These are phyloP conservation scores for Triplophysa siluroides DNA, from an alignment of 2,113 vertebrate species.

Conservation along the genomic window DNA sequence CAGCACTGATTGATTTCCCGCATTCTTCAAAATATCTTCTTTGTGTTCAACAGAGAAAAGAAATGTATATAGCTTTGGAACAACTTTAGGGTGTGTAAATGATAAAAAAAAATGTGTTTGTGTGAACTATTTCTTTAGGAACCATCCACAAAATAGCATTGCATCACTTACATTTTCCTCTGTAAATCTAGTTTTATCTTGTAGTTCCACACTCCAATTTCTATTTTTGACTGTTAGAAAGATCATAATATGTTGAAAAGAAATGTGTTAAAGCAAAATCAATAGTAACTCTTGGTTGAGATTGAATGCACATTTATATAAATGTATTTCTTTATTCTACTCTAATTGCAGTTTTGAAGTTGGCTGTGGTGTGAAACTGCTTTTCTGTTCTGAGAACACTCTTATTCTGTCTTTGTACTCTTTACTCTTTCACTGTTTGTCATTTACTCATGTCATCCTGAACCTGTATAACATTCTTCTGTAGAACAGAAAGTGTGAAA, in stretches of 20 bases:
- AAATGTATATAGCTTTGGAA: too few relatives aligned
- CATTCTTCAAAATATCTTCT: too few relatives aligned
- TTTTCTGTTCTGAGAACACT: background rate
- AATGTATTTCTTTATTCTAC: background rate
- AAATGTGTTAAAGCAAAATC: background rate
- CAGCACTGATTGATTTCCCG: too few relatives aligned
- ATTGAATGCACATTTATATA: conserved; percentile 3
- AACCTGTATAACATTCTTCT: too few relatives aligned
- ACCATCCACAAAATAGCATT: background rate
- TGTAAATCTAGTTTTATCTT: too few relatives aligned
- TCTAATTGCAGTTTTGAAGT: background rate
- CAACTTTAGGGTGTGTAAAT: too few relatives aligned
- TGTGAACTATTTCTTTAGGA: background rate
- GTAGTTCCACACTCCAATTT: background rate
- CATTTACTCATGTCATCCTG: background rate
- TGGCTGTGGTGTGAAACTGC: background rate
- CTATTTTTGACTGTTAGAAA: background rate
- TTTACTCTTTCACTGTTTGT: background rate
- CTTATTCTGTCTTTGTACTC: background rate
- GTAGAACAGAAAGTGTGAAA: too few relatives aligned
- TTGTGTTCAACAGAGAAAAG: too few relatives aligned
- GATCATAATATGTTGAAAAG: background rate
- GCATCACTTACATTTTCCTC: too few relatives aligned
- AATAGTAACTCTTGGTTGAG: background rate
- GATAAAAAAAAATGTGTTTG: too few relatives aligned